Evolutionary conservation across 2,797 vertebrate species (phyloP).

Genomic region (Pangasius krempfi): DNA sequence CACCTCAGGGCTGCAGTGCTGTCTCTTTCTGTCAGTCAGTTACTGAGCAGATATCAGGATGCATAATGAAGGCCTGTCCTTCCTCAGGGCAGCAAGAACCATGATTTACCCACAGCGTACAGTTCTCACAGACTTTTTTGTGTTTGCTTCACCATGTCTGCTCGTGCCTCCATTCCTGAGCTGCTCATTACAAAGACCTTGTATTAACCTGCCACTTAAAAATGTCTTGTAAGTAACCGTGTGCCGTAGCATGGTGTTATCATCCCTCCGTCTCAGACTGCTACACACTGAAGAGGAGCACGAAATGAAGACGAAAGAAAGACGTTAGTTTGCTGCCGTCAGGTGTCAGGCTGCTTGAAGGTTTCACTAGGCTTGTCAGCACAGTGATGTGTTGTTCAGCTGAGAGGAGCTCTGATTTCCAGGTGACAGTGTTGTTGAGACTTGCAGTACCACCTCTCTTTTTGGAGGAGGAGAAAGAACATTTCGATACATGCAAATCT

Average conservation of each 20-base stretch:
- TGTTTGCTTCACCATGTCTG: slow-evolving; percentile 17
- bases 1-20: slow-evolving; percentile 52
- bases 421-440: slow-evolving; percentile 16
- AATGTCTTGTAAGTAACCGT: neutral
- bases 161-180: neutral
- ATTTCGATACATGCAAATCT: neutral
- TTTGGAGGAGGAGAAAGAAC: neutral
- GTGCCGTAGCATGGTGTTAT: neutral
- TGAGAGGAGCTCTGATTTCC: slow-evolving; percentile 17
- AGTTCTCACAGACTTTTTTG: neutral
- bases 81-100: slow-evolving; percentile 62
- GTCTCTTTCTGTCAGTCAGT: slow-evolving; percentile 74
- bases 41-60: slow-evolving; percentile 72
- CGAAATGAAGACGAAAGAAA: neutral
- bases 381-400: slow-evolving; percentile 13
- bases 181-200: neutral
- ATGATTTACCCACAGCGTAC: neutral
- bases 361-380: slow-evolving; percentile 23
- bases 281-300: neutral
- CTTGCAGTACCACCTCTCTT: neutral
- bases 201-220: slow-evolving; percentile 19
- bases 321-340: neutral
- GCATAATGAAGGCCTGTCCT: slow-evolving; percentile 71
- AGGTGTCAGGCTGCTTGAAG: slow-evolving; percentile 20
- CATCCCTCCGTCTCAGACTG: slow-evolving; percentile 14